Percentiles rank a stretch among this genome's conserved stretches.
These are phyloP conservation scores for Microcebus jonahi DNA, from an alignment of 2,113 vertebrate genomes.

Conservation along the genomic window DNA sequence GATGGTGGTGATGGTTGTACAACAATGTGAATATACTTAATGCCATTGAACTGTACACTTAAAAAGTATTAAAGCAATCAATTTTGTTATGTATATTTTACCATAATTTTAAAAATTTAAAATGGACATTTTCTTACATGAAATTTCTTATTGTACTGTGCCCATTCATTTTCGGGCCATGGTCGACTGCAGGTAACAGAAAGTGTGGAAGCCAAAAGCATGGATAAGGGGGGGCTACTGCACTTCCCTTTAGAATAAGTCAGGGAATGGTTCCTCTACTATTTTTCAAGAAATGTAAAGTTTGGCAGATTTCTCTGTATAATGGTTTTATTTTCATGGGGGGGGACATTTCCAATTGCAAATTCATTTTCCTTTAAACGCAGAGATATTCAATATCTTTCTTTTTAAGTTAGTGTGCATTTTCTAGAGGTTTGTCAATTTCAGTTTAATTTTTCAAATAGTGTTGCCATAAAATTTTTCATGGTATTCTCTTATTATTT, in stretches of 20 bases:
- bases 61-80: background rate
- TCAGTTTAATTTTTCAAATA: constrained; percentile 5
- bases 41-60: background rate
- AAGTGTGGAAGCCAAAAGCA: background rate
- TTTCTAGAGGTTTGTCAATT: background rate
- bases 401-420: background rate
- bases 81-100: background rate
- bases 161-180: background rate
- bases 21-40: background rate
- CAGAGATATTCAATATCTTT: background rate
- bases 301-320: background rate
- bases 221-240: background rate
- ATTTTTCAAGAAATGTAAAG: background rate
- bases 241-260: background rate
- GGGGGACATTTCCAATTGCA: background rate
- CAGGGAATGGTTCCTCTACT: background rate
- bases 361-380: constrained; percentile 23
- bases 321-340: background rate
- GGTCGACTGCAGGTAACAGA: background rate
- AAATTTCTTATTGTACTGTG: background rate
- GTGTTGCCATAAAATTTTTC: background rate
- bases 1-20: background rate
- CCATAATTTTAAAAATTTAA: background rate
- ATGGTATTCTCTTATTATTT: background rate
- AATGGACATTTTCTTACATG: background rate